Evolutionary conservation across 1,140 invertebrate genomes (phyloP), one percentile per base, ranked within the genome.

Genomic region (Aphaenogaster floridana): DNA sequence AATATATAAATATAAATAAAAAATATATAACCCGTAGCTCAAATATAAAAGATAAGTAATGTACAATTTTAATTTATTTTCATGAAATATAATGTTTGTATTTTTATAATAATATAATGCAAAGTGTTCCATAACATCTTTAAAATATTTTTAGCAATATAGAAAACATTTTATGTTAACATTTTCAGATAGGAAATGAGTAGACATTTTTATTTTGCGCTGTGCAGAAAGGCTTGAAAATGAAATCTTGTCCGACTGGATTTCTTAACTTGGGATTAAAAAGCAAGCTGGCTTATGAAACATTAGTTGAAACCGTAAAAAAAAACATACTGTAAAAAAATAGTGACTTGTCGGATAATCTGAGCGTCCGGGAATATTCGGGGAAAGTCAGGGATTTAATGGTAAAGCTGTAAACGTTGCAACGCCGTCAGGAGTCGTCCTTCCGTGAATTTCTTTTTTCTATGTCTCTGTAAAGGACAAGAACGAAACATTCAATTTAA

Each of bases 291-390:
- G 2, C n/a, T 52, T 78, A 36, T 61, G 8, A 61, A 78, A 48
- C 15, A 45, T 36, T 39, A 21, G 34, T 52, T 52, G 48, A 74
- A 34, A 71, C 17, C n/a, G 50, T 54, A 21, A 34, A 57, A 42
- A 42, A 42, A 54, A 54, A 11, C n/a, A 39, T 74, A 68, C 2
- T 69, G 4, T 13, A 7, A 50, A 15, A 21, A 9, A 36, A 21
- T 42, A 36, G 2, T 4, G 11, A 42, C 3, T 21, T 42, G 3
- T 48, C 42, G 48, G 48, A 57, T 57, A 59, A 76, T 42, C 9
- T n/a, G 8, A 28, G 50, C 5, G 39, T 76, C 34, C 17, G 17
- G 17, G 54, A 77, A 59, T 76, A 76, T 77, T 77, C 36, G 39
- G 8, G 15, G 7, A 61, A 17, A 61, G 6, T 42, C 11, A 17